Conservation (phyloP, 2,888 invertebrate genomes). For the Cistogaster globosa region DNA sequence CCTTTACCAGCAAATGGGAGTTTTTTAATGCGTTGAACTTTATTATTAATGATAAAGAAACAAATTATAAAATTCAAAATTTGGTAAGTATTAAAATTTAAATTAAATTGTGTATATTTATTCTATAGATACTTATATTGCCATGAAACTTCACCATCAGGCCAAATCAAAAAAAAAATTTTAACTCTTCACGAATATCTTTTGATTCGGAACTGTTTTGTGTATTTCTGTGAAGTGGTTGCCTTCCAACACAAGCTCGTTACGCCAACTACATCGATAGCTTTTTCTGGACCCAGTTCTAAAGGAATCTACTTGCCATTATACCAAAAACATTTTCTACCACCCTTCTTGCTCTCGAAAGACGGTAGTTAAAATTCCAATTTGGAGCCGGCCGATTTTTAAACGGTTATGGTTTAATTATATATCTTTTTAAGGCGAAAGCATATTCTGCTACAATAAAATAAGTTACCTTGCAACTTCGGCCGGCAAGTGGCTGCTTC, state of each 20-base stretch:
- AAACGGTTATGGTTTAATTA: constrained; percentile 28
- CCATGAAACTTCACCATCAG: background rate
- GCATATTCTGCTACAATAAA: constrained; percentile 35
- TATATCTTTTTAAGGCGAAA: constrained; percentile 52
- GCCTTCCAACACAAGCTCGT: constrained; percentile 34
- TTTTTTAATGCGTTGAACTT: too few species aligned
- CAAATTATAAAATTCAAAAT: constrained; percentile 2
- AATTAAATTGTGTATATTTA: constrained; percentile 13
- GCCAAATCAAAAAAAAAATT: constrained; percentile 27
- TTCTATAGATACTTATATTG: too few species aligned
- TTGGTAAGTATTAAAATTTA: constrained; percentile 2
- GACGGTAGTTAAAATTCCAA: background rate
- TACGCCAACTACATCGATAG: constrained; percentile 12
- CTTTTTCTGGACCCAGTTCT: constrained; percentile 42
- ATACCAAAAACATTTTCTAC: constrained; percentile 28
- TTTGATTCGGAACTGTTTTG: constrained; percentile 54
- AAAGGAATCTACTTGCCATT: constrained; percentile 16
- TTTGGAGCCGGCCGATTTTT: too few species aligned
- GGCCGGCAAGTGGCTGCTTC: background rate
- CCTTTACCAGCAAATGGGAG: too few species aligned
- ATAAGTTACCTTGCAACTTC: constrained; percentile 13
- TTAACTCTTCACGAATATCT: constrained; percentile 58
- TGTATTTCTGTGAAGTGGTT: constrained; percentile 56
- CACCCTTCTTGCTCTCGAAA: constrained; percentile 37
- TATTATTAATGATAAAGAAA: background rate